Conservation (phyloP, 2,113 vertebrate species). For the Ursus arctos region DNA sequence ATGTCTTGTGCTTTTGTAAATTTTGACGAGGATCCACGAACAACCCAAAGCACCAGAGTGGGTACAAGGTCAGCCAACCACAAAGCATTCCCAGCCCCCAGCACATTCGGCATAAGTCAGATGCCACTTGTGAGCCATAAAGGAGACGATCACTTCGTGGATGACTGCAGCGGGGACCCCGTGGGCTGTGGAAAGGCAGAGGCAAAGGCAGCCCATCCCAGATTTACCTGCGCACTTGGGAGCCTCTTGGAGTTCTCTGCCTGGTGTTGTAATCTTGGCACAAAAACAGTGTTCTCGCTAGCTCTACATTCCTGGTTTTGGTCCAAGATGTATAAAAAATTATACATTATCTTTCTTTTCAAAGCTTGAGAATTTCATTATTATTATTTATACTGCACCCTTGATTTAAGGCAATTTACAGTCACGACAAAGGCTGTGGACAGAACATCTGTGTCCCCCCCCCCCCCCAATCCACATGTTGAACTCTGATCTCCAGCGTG, state of each 20-base stretch:
- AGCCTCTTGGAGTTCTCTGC: background rate
- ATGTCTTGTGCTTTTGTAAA: slow-evolving; percentile 83
- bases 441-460: background rate
- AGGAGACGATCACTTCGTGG: background rate
- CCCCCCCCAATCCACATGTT: background rate
- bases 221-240: background rate
- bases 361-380: background rate
- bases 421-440: background rate
- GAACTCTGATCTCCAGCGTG: background rate
- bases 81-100: slow-evolving; percentile 25
- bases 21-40: slow-evolving; percentile 81
- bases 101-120: background rate
- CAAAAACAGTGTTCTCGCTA: background rate
- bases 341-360: slow-evolving; percentile 20
- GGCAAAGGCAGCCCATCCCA: background rate
- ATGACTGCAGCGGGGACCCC: background rate
- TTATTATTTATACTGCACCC: background rate
- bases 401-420: slow-evolving; percentile 13
- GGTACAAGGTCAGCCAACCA: slow-evolving; percentile 74
- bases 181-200: background rate
- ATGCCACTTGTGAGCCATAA: background rate
- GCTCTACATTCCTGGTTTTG: slow-evolving; percentile 10
- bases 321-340: slow-evolving; percentile 18
- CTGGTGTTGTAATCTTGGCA: slow-evolving; percentile 26
- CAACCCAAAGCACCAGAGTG: slow-evolving; percentile 82